Evolutionary conservation across 2,113 vertebrate genomes (phyloP), one percentile per base, ranked within the genome.

Genomic region (Albula goreensis): DNA sequence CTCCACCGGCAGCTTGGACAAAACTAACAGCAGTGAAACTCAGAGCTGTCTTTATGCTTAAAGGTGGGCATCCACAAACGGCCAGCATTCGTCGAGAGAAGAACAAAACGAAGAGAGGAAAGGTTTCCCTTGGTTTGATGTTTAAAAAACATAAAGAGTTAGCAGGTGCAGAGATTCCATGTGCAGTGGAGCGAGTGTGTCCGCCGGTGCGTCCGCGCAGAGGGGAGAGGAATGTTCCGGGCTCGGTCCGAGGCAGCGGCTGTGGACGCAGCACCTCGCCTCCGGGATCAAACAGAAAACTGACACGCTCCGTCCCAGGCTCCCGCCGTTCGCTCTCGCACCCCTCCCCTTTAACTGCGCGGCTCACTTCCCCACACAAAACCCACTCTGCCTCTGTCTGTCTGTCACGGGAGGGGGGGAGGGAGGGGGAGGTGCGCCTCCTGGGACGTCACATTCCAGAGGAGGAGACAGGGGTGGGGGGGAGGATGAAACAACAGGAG

Each of bases 371-470:
- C 81, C 80, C 80, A 50, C 81, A 84, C 85, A 57, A 78, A 2
- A 80, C 91, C 91, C 91, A 92, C 91, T 91, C 93, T 92, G 93
- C 93, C 92, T 91, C 93, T 78, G 88, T 79, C 81, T 63, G 83
- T 50, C 91, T 89, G 88, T 90, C 87, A 53, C 1, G 56, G 41
- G 77, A 89, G 88, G 88, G 92, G 93, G 86, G 92, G 92, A 92
- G 91, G 53, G 2, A 48, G 41, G 77, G 89, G 88, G 88, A 91
- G 93, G 86, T 91, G 92, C 92, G 91, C 90, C 17, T 92, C 84
- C 87, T 88, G 89, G 70, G 89, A 87, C 87, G 89, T 81, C 89
- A 94, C 93, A 94, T 91, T 93, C 92, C 93, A 87, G 88, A 83
- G 88, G 88, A 84, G 85, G 89, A 85, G 88, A 90, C 78, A 50